Conservation (phyloP, 2,888 invertebrate species). For the Linnaemya tessellans region DNA sequence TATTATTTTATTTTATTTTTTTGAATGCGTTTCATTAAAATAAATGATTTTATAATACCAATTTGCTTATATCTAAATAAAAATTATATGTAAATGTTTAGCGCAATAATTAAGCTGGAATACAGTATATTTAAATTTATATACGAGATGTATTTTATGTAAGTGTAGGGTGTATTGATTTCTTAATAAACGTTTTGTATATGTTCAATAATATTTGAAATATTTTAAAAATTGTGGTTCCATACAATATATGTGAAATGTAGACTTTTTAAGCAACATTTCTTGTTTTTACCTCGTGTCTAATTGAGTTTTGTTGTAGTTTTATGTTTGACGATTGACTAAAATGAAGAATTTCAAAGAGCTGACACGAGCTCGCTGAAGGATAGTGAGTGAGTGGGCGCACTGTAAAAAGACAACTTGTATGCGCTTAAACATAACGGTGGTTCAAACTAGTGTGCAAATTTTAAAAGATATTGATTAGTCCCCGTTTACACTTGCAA, state of each 20-base stretch:
- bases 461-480: too few species aligned
- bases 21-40: conserved; percentile 31
- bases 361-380: background rate
- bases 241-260: conserved; percentile 58
- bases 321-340: conserved; percentile 47
- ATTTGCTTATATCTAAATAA: conserved; percentile 61
- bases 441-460: background rate
- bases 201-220: conserved; percentile 60
- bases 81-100: conserved; percentile 63
- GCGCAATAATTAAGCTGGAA: conserved; percentile 67
- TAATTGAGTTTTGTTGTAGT: conserved; percentile 46
- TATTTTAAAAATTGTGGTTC: conserved; percentile 69
- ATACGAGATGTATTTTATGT: conserved; percentile 22
- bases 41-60: conserved; percentile 31
- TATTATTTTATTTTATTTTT: too few species aligned
- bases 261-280: conserved; percentile 61
- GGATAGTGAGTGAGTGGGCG: background rate
- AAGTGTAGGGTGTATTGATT: conserved; percentile 1
- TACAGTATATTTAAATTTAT: conserved; percentile 45
- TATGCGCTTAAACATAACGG: conserved; percentile 3
- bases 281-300: conserved; percentile 44
- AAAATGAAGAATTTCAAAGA: conserved; percentile 31
- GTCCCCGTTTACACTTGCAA: too few species aligned
- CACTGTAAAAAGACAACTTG: background rate
- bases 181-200: conserved; percentile 31